A percentile compares a stretch with the other conserved stretches of the same genome.
phyloP scores from a whole-genome alignment of 2,113 vertebrate genomes.

The Probosciger aterrimus region DNA sequence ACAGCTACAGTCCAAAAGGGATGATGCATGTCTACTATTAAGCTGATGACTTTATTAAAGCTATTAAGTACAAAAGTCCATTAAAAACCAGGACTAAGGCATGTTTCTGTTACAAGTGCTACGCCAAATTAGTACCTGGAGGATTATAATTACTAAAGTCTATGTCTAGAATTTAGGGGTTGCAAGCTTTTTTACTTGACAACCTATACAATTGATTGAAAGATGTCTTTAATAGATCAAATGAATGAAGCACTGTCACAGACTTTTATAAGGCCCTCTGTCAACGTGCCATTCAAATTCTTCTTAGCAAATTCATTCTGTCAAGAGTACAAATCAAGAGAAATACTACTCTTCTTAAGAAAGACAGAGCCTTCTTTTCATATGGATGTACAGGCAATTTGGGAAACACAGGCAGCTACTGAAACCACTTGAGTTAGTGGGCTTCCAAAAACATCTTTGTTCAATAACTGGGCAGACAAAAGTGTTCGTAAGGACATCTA shows the following conservation, averaged over 20 bases:
- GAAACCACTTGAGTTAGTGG: neutral
- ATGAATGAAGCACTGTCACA: neutral
- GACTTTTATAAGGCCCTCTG: neutral
- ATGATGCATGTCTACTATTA: neutral
- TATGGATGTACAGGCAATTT: neutral
- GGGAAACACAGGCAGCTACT: neutral
- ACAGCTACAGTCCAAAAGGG: neutral
- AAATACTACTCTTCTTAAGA: neutral
- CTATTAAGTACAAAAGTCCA: neutral
- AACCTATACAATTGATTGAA: neutral
- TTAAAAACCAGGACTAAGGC: neutral
- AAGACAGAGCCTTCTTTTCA: neutral
- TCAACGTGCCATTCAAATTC: neutral
- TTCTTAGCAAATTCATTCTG: neutral
- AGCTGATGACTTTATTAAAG: neutral
- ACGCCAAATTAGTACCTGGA: neutral
- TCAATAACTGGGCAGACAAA: neutral
- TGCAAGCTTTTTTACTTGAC: neutral
- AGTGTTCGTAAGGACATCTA: neutral
- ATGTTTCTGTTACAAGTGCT: neutral
- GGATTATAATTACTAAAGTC: neutral
- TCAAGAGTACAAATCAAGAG: neutral
- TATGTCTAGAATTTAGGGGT: neutral
- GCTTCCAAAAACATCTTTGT: neutral
- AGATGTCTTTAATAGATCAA: neutral